A percentile compares a stretch with the other conserved stretches of the same genome.
Conservation (phyloP, 2,113 vertebrate genomes). For the Neolamprologus sp. region DNA sequence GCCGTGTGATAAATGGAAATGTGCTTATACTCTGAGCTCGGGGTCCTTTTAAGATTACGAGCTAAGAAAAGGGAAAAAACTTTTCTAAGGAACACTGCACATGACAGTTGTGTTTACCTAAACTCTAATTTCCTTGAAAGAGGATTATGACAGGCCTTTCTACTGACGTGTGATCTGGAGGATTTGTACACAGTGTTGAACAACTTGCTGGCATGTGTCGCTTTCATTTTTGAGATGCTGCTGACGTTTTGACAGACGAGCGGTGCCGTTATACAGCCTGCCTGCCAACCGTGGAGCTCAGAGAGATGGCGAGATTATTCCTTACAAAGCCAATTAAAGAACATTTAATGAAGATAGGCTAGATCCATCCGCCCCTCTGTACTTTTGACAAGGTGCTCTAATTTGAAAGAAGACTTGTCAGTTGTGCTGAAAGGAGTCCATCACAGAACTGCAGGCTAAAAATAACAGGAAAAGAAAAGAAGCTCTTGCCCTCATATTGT, state of each 20-base stretch:
- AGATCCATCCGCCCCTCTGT: constrained; percentile 17
- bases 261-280: constrained; percentile 13
- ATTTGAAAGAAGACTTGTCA: constrained; percentile 30
- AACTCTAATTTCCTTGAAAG: constrained; percentile 48
- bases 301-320: constrained; percentile 56
- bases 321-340: constrained; percentile 65
- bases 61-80: neutral
- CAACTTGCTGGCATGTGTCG: constrained; percentile 45
- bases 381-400: constrained; percentile 35
- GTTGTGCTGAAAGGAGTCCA: neutral
- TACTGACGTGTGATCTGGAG: constrained; percentile 41
- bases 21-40: constrained; percentile 16
- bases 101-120: constrained; percentile 57
- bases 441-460: constrained; percentile 2
- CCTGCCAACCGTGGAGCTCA: constrained; percentile 30
- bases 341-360: constrained; percentile 57
- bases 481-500: neutral
- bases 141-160: constrained; percentile 47
- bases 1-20: constrained; percentile 28
- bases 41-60: constrained; percentile 37
- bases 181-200: constrained; percentile 60
- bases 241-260: constrained; percentile 67
- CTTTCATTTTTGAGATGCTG: constrained; percentile 52
- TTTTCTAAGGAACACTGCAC: constrained; percentile 5
- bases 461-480: neutral